A percentile compares a stretch with the other conserved stretches of the same genome.
Evolutionary conservation across 2,113 vertebrate species (phyloP).

Genomic region (Neolamprologus longior): DNA sequence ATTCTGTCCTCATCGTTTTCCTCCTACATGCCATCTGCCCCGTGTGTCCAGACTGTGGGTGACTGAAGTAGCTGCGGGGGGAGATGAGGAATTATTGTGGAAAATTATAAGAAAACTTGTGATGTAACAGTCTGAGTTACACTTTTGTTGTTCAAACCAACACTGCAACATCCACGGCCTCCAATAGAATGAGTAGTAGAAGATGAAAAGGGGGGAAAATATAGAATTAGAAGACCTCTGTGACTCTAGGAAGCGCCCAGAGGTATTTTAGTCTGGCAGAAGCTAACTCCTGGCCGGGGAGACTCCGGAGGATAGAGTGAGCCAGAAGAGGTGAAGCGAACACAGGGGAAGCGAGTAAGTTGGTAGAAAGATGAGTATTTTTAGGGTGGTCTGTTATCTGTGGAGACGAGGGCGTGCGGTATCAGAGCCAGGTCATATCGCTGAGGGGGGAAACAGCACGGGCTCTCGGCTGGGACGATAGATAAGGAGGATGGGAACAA

Average conservation of each 20-base stretch:
- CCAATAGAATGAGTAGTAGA: background rate
- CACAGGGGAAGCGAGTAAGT: constrained; percentile 4
- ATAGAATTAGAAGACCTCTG: constrained; percentile 16
- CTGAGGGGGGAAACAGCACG: constrained; percentile 41
- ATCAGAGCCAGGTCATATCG: constrained; percentile 54
- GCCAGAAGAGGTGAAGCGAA: constrained; percentile 53
- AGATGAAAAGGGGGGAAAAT: background rate
- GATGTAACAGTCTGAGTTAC: constrained; percentile 55
- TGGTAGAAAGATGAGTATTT: constrained; percentile 51
- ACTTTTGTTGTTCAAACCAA: constrained; percentile 22
- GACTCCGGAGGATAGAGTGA: constrained; percentile 38
- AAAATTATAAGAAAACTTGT: constrained; percentile 54
- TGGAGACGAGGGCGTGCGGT: constrained; percentile 20
- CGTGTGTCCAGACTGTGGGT: constrained; percentile 63
- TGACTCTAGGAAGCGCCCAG: constrained; percentile 30
- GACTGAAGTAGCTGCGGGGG: constrained; percentile 43
- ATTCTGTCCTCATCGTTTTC: constrained; percentile 51
- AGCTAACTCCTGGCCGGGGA: constrained; percentile 15
- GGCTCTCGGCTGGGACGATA: constrained; percentile 17
- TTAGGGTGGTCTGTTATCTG: constrained; percentile 63
- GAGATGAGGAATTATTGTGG: constrained; percentile 45
- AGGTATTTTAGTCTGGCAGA: constrained; percentile 48
- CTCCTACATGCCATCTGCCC: constrained; percentile 73
- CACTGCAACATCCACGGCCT: constrained; percentile 10
- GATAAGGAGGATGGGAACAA: constrained; percentile 58